Base-by-base conservation (phyloP, 23 tunicate genomes). In the Phallusia fumigata region DNA sequence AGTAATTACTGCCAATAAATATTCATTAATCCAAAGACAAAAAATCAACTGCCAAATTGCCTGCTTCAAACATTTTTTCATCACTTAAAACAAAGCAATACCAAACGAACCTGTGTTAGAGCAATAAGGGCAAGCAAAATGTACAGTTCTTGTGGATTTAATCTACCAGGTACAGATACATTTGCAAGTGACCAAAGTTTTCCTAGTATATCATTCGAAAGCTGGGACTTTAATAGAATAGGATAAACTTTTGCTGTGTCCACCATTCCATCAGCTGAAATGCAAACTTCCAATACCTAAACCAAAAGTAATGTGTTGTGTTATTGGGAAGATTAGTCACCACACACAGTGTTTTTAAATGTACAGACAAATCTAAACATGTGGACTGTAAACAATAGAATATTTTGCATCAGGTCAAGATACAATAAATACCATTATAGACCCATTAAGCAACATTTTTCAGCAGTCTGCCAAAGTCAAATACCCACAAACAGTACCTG, bases 171-270 rank as follows among this genome's bases (percentile, higher is more conserved):
- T 26, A 85, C 77, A 26, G 86, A 24, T 30, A 65, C 52, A 76
- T 93, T 93, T 31, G 93, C 90, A 30, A 65, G 36, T 18, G 89
- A 47, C 98, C 98, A 93, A 0, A 93, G 79, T n/a, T 83, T 76
- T 1, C 98, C 98, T 34, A 93, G 76, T 10, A 83, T 81, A 15
- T 93, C 93, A 64, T 82, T 85, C 5, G 92, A 52, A 22, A 93
- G 87, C 11, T 79, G 58, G 40, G 93, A 93, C 33, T 81, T 83
- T 8, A 93, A 50, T 6, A 93, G 76, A 30, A 93, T 93, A 22
- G 93, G 87, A 74, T 85, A 74, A 32, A 93, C 78, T 36, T 80
- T 80, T 36, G 79, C 19, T 40, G 93, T 93, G 73, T 93, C 98
- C 35, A 86, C 82, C 53, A 88, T 64, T 22, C 90, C 91, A 79